Base-by-base conservation (phyloP, 2,888 invertebrate genomes). In the Phortica magna region DNA sequence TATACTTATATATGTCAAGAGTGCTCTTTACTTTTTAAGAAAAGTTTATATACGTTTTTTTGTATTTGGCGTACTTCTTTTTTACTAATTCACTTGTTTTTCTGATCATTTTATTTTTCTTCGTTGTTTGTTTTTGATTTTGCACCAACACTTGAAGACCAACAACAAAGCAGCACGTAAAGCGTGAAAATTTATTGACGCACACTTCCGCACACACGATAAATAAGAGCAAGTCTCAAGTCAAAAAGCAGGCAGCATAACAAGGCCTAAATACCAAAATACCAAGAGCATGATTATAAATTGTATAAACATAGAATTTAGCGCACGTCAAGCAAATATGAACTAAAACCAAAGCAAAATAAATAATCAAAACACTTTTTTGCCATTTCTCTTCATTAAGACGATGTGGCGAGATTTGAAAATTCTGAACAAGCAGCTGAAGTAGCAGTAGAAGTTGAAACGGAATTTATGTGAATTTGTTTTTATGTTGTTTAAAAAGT, bases 341-440 rank as follows among this genome's bases (percentile, higher is more conserved):
- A 10, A 12, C n/a, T 41, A 64, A 14, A 68, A 31, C 41, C 14
- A 48, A 55, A 43, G 61, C 67, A 75, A 41, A 74, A 76, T 73
- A 65, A 71, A 76, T 73, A 76, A 79, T 74, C 39, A 83, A 84
- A 84, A 81, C 87, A 85, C 86, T 87, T 48, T 81, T 85, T 74
- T 78, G 83, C 80, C 83, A 85, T 85, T 88, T 86, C 87, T 88
- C 84, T 85, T 88, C 86, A 86, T 85, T 85, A 84, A 78, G 71
- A 55, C n/a, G 71, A 31, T 22, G 53, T 19, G 31, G 31, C 5
- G 31, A 31, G 22, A 53, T 41, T 2, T 19, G 3, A 55, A 57
- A 43, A 31, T 31, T 31, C 31, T 31, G 5, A 57, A n/a, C 70
- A 70, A 22, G 9, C 17, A 48, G 9, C 19, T 14, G 7, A 68